phyloP scores from a whole-genome alignment of 64 coral and sea anemone genomes.

The Pocillopora verrucosa region DNA sequence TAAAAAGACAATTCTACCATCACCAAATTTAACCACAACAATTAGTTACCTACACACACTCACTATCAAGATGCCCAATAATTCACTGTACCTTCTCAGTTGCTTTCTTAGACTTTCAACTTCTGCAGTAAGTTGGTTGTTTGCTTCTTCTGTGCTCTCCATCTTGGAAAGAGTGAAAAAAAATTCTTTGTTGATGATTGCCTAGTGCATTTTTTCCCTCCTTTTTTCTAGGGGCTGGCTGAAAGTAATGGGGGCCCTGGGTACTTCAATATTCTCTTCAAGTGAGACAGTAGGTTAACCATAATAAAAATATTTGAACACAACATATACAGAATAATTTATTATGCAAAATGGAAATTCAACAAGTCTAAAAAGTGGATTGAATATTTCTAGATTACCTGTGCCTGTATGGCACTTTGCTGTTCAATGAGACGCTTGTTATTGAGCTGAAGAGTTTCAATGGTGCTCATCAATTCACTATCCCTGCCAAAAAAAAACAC shows the following conservation, averaged over 20 bases:
- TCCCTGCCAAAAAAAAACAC: conserved; percentile 41
- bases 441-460: conserved; percentile 89
- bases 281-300: no score
- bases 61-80: no score
- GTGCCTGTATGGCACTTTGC: conserved; percentile 63
- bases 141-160: conserved; percentile 78
- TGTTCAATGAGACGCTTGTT: conserved; percentile 85
- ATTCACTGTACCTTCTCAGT: conserved; percentile 64
- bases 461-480: conserved; percentile 69
- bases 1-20: conserved; percentile 6
- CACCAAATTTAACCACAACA: no score
- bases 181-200: neutral
- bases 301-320: no score
- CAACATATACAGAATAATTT: no score
- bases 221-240: no score
- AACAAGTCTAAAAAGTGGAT: neutral
- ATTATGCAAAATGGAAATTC: no score
- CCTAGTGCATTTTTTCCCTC: no score
- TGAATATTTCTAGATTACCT: conserved; percentile 43
- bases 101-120: conserved; percentile 75
- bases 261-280: no score
- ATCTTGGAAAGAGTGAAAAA: conserved; percentile 43
- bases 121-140: conserved; percentile 75
- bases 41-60: no score
- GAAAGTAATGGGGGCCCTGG: no score